Evolutionary conservation across 2,888 invertebrate genomes (phyloP), one percentile per base, ranked within the genome.

Genomic region (Agelastica alni): DNA sequence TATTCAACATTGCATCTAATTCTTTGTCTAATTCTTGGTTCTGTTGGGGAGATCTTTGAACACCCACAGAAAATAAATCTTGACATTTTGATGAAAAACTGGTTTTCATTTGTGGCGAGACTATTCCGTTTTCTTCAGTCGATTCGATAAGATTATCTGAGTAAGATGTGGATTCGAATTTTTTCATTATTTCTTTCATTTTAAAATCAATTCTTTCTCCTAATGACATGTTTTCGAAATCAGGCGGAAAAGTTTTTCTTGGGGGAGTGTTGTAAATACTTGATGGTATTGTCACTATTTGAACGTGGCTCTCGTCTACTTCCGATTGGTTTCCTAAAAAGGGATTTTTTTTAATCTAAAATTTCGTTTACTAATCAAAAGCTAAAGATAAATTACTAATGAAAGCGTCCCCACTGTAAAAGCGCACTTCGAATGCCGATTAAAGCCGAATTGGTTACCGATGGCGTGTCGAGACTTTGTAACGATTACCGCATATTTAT

Each of bases 141-240:
- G 58, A 79, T 46, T 80, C 75, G 1, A 30, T 49, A 4, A 31
- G 22, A n/a, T 32, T 22, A 5, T 39, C 22, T n/a, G 31, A 54
- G 9, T 73, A 64, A 14, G 69, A 62, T n/a, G 70, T 72, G 1
- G 77, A 74, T 7, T 81, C 70, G 9, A 81, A 63, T 60, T 81
- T 81, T 58, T 79, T 77, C 83, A 84, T 83, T 68, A 83, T 80
- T 13, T 77, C 75, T 51, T 76, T 75, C 64, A 83, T 68, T 66
- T 81, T 78, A 1, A 76, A 71, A 75, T 84, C 84, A 34, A 77
- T 75, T 63, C 76, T 69, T 46, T 76, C 76, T 0, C 63, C 63
- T 16, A 77, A 52, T 2, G 71, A 58, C 59, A 75, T 58, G 14
- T 65, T 60, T 36, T 60, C 58, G 36, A 66, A 68, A 20, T 70